A percentile compares a stretch with the other conserved stretches of the same genome.
Conservation (phyloP, 2,888 invertebrate genomes). For the Conops quadrifasciatus region DNA sequence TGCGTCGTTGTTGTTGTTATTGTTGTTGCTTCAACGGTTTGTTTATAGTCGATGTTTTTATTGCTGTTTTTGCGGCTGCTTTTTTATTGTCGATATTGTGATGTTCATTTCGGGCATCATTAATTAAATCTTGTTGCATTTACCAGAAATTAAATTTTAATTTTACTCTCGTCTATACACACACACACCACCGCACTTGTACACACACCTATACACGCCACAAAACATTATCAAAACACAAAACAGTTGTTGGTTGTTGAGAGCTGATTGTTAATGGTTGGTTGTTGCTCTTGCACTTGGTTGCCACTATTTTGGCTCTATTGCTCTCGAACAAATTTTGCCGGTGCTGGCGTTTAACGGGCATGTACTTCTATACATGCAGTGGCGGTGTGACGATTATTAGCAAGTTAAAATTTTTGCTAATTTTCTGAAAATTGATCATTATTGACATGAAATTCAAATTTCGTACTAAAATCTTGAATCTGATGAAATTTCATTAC, state of each 20-base stretch:
- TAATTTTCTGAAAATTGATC: neutral
- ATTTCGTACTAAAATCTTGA: too few relatives aligned
- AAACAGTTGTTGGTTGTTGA: neutral
- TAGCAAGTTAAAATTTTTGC: neutral
- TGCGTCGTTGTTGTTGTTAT: slow-evolving; percentile 36
- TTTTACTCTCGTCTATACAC: slow-evolving; percentile 1
- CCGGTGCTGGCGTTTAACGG: neutral
- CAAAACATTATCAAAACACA: neutral
- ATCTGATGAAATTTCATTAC: too few relatives aligned
- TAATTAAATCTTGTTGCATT: slow-evolving; percentile 22
- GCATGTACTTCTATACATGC: neutral
- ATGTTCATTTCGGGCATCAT: slow-evolving; percentile 19
- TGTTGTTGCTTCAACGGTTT: neutral
- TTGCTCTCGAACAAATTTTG: slow-evolving; percentile 32
- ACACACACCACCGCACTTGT: neutral
- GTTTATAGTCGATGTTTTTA: slow-evolving; percentile 30
- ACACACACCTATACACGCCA: neutral
- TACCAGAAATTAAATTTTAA: slow-evolving; percentile 22
- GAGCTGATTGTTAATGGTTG: neutral
- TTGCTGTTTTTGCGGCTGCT: slow-evolving; percentile 9
- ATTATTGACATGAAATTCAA: neutral
- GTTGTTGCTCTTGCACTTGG: slow-evolving; percentile 22
- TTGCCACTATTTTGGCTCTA: slow-evolving; percentile 38
- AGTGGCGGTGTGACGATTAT: neutral
- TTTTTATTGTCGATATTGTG: neutral